These are phyloP conservation scores for Tretioscincus oriximinensis DNA, from an alignment of 2,113 vertebrate genomes.

Conservation along the genomic window DNA sequence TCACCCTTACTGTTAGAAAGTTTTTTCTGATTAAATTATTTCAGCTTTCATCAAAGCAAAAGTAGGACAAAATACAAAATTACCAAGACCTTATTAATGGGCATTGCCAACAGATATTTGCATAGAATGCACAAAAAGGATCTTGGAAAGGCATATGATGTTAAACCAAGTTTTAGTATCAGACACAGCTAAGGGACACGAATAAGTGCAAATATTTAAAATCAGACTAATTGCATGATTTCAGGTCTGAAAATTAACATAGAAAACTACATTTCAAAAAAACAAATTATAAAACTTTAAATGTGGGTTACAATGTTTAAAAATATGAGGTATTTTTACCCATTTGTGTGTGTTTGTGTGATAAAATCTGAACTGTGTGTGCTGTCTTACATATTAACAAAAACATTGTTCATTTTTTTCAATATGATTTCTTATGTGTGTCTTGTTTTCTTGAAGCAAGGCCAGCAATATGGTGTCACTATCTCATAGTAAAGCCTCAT, in stretches of 20 bases:
- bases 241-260: neutral
- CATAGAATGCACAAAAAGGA: neutral
- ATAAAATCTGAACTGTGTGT: constrained; percentile 52
- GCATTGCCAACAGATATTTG: neutral
- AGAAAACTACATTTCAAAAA: neutral
- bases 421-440: constrained; percentile 54
- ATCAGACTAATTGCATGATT: neutral
- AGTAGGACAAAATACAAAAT: neutral
- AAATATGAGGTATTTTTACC: constrained; percentile 70
- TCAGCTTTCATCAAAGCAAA: neutral
- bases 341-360: constrained; percentile 45
- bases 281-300: constrained; percentile 28
- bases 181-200: neutral
- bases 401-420: constrained; percentile 46
- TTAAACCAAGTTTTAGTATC: neutral
- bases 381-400: constrained; percentile 64
- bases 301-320: constrained; percentile 21
- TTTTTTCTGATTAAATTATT: neutral
- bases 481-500: neutral
- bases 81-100: neutral
- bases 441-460: constrained; percentile 68
- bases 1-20: too few species aligned
- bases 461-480: constrained; percentile 67
- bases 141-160: neutral
- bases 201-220: neutral